phyloP scores from a whole-genome alignment of 1,140 invertebrate species.

The Halictus rubicundus region DNA sequence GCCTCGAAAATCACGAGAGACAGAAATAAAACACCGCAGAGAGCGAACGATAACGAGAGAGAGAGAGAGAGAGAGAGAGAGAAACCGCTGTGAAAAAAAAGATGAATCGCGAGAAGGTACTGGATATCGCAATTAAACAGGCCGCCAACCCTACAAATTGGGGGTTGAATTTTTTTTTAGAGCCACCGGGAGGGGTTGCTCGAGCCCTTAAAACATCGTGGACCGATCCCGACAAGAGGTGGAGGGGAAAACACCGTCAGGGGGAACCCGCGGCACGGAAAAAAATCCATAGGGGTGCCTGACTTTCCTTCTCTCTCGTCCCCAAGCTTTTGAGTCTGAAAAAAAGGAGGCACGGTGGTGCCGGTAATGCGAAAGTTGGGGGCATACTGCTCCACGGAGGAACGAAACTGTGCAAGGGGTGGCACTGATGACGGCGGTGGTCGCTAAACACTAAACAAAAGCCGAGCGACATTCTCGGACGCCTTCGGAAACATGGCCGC shows the following conservation, averaged over 20 bases:
- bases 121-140: conserved; percentile 79
- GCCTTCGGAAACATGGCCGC: conserved; percentile 60
- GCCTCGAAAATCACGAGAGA: conserved; percentile 57
- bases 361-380: conserved; percentile 57
- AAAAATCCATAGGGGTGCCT: conserved; percentile 78
- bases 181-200: conserved; percentile 40
- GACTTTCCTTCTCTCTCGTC: conserved; percentile 29
- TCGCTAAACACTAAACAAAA: conserved; percentile 75
- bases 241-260: conserved; percentile 46
- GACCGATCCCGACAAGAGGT: conserved; percentile 47
- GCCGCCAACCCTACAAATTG: conserved; percentile 75
- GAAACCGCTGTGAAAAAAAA: conserved; percentile 29
- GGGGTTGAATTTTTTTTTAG: conserved; percentile 75
- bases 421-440: conserved; percentile 65
- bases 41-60: neutral
- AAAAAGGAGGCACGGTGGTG: conserved; percentile 38
- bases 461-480: conserved; percentile 62
- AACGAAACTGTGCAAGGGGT: conserved; percentile 53
- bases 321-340: conserved; percentile 17
- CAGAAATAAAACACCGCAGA: conserved; percentile 14
- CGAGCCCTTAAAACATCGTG: conserved; percentile 64
- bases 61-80: neutral
- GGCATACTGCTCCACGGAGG: conserved; percentile 31
- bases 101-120: conserved; percentile 65
- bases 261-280: conserved; percentile 66